phyloP scores from a whole-genome alignment of 2,797 vertebrate genomes.

The Alcedo quadribrachys region DNA sequence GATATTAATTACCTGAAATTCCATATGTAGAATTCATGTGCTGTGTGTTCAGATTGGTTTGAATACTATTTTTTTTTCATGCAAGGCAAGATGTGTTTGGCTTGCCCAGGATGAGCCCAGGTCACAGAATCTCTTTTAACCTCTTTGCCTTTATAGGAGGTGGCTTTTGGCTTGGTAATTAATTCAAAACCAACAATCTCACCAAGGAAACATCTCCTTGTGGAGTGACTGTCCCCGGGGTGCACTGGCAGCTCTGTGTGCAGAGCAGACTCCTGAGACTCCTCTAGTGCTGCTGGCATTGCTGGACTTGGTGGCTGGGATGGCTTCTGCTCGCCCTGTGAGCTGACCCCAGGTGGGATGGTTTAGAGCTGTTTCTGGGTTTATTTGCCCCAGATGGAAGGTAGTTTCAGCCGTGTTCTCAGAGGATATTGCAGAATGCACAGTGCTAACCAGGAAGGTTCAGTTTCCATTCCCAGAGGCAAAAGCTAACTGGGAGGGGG shows the following conservation, averaged over 20 bases:
- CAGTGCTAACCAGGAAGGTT: background rate
- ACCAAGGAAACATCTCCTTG: background rate
- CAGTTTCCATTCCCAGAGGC: background rate
- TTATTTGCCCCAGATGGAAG: background rate
- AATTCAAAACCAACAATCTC: background rate
- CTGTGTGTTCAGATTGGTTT: background rate
- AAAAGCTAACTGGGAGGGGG: background rate
- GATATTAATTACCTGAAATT: background rate
- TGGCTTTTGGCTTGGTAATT: conserved; percentile 32
- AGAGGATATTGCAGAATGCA: background rate
- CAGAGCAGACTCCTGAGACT: background rate
- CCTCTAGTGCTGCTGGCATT: background rate
- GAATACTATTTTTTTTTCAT: background rate
- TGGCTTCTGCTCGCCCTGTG: background rate
- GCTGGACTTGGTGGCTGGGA: background rate
- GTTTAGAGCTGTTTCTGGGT: background rate
- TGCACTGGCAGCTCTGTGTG: background rate
- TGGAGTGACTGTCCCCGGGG: background rate
- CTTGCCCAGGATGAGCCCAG: background rate
- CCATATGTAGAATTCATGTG: background rate
- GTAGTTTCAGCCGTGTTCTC: background rate
- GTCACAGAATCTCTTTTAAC: background rate
- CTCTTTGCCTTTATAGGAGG: background rate
- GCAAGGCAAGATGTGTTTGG: background rate
- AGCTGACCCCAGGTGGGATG: background rate